These are phyloP conservation scores for Holothuria scabra DNA, from an alignment of 53 echinoderm and acorn worm species.

Conservation along the genomic window DNA sequence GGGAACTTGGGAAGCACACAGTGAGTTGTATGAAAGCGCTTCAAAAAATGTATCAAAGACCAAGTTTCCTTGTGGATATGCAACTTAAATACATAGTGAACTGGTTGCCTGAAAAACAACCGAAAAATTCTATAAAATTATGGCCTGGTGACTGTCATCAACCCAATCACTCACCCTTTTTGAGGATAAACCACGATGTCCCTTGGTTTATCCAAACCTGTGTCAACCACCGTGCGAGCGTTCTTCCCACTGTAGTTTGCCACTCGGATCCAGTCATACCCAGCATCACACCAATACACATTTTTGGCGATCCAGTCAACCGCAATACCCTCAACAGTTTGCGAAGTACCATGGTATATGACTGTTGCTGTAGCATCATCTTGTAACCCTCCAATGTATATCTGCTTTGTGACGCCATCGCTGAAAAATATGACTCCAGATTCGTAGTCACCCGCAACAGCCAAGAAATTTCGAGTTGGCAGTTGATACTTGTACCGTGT, in stretches of 20 bases:
- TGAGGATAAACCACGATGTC: slow-evolving; percentile 83
- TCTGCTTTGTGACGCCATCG: slow-evolving; percentile 68
- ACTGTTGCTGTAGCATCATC: slow-evolving; percentile 55
- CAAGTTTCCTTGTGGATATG: too few species aligned
- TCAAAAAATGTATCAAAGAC: too few species aligned
- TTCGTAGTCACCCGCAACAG: slow-evolving; percentile 73
- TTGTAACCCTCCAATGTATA: slow-evolving; percentile 72
- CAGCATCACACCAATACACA: slow-evolving; percentile 83
- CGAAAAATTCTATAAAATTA: too few species aligned
- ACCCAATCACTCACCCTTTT: slow-evolving; percentile 68
- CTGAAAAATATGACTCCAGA: slow-evolving; percentile 77
- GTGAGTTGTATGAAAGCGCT: too few species aligned
- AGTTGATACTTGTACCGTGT: slow-evolving; percentile 69
- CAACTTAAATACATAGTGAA: too few species aligned
- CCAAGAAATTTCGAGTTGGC: slow-evolving; percentile 73
- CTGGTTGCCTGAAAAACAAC: too few species aligned
- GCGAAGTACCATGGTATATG: slow-evolving; percentile 79
- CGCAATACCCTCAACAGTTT: slow-evolving; percentile 93
- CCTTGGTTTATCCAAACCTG: slow-evolving; percentile 83
- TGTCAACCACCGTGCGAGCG: slow-evolving; percentile 63
- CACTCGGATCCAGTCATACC: slow-evolving; percentile 88
- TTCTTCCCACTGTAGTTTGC: slow-evolving; percentile 75
- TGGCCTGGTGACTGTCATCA: too few species aligned
- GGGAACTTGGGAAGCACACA: too few species aligned
- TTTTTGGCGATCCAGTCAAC: slow-evolving; percentile 92